These are phyloP conservation scores for Zeuzera pyrina DNA, from an alignment of 2,888 invertebrate genomes.

Conservation along the genomic window DNA sequence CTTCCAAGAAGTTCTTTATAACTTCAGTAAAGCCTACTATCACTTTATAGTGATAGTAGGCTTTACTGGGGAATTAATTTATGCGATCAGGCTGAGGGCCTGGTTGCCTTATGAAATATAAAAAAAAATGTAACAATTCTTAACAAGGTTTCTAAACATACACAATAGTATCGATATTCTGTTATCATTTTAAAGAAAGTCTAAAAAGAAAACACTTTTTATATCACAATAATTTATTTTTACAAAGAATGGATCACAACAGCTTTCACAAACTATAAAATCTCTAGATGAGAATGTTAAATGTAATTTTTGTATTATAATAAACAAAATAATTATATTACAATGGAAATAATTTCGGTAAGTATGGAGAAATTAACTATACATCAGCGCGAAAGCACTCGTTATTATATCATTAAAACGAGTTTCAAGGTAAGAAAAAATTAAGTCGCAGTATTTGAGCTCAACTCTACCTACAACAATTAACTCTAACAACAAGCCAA, in stretches of 20 bases:
- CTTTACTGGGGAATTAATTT: too few species aligned
- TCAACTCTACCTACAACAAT: slow-evolving; percentile 44
- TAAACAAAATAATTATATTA: slow-evolving; percentile 30
- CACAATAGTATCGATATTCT: not conserved
- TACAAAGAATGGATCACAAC: slow-evolving; percentile 70
- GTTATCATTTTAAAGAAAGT: slow-evolving; percentile 6
- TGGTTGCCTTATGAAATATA: too few species aligned
- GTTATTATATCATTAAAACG: too few species aligned
- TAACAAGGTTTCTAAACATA: too few species aligned
- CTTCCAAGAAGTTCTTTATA: too few species aligned
- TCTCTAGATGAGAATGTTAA: slow-evolving; percentile 46
- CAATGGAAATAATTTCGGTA: slow-evolving; percentile 24
- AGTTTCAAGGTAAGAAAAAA: slow-evolving; percentile 27
- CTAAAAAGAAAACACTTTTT: slow-evolving; percentile 29
- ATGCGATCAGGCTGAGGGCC: too few species aligned
- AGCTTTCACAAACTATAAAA: slow-evolving; percentile 57
- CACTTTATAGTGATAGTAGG: too few species aligned
- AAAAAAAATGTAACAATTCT: too few species aligned
- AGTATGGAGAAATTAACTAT: slow-evolving; percentile 20
- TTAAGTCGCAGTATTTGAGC: slow-evolving; percentile 55
- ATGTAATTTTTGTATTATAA: slow-evolving; percentile 32
- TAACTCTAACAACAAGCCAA: slow-evolving; percentile 53
- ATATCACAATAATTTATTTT: slow-evolving; percentile 75
- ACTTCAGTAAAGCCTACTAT: too few species aligned
- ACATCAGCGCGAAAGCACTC: slow-evolving; percentile 23